phyloP scores from a whole-genome alignment of 1,140 invertebrate species.

The Chelonus insularis region DNA sequence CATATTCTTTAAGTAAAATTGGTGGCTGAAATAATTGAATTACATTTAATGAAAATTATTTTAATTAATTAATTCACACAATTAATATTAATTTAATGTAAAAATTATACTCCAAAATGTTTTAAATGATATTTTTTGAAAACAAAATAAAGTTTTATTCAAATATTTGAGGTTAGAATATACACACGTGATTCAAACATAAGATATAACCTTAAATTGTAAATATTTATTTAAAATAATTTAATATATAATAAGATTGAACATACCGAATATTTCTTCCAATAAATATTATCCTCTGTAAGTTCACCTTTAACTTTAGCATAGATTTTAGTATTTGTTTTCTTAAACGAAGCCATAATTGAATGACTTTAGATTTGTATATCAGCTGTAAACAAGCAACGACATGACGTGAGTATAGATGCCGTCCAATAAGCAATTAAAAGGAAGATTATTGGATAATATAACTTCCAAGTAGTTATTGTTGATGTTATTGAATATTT shows the following conservation, averaged over 20 bases:
- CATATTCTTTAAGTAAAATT: slow-evolving; percentile 89
- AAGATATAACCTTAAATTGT: background rate
- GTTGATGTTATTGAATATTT: too few species aligned
- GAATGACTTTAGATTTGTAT: background rate
- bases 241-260: slow-evolving; percentile 9
- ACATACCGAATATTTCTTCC: slow-evolving; percentile 81
- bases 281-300: slow-evolving; percentile 79
- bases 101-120: too few species aligned
- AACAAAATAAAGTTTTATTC: background rate
- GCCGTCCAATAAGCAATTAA: too few species aligned
- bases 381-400: background rate
- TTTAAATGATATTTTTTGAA: too few species aligned
- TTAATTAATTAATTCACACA: too few species aligned
- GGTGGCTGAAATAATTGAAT: slow-evolving; percentile 80
- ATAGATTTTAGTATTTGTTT: slow-evolving; percentile 73
- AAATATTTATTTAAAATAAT: slow-evolving; percentile 2
- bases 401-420: too few species aligned
- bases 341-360: slow-evolving; percentile 69
- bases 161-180: slow-evolving; percentile 34
- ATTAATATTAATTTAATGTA: too few species aligned
- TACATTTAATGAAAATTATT: too few species aligned
- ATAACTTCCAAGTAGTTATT: too few species aligned
- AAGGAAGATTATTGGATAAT: too few species aligned
- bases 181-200: slow-evolving; percentile 27
- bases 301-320: slow-evolving; percentile 67